Percentiles rank a stretch among this genome's conserved stretches.
phyloP scores from a whole-genome alignment of 2,888 invertebrate species.

The Dryococelus australis region DNA sequence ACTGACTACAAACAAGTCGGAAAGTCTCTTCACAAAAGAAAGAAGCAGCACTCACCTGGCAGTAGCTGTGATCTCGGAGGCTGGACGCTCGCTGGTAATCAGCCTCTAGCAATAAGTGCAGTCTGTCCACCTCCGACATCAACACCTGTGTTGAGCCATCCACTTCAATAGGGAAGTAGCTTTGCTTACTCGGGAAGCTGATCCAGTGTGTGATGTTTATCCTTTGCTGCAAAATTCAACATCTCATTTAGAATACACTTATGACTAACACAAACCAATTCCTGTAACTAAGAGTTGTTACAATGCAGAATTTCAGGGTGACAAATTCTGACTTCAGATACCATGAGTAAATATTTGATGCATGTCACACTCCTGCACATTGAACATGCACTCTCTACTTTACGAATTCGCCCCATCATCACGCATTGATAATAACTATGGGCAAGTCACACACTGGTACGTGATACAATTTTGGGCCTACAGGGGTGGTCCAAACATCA shows the following conservation, averaged over 20 bases:
- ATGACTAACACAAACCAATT: neutral
- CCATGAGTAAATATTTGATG: too few species aligned
- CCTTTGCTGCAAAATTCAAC: conserved; percentile 56
- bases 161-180: conserved; percentile 57
- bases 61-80: conserved; percentile 37
- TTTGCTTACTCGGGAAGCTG: conserved; percentile 55
- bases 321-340: too few species aligned
- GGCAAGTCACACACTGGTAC: too few species aligned
- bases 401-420: too few species aligned
- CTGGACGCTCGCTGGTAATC: conserved; percentile 44
- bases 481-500: too few species aligned
- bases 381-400: too few species aligned
- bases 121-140: conserved; percentile 51
- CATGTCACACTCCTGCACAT: too few species aligned
- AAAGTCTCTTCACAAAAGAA: neutral
- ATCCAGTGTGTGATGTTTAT: conserved; percentile 60
- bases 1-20: too few species aligned
- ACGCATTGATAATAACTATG: too few species aligned
- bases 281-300: too few species aligned
- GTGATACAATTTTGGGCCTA: too few species aligned
- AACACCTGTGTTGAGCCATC: conserved; percentile 51
- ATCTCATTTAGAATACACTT: neutral
- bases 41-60: conserved; percentile 34
- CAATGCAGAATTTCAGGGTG: too few species aligned
- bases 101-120: conserved; percentile 58